Conservation (phyloP, 2,797 vertebrate genomes). For the Erithacus rubecula region DNA sequence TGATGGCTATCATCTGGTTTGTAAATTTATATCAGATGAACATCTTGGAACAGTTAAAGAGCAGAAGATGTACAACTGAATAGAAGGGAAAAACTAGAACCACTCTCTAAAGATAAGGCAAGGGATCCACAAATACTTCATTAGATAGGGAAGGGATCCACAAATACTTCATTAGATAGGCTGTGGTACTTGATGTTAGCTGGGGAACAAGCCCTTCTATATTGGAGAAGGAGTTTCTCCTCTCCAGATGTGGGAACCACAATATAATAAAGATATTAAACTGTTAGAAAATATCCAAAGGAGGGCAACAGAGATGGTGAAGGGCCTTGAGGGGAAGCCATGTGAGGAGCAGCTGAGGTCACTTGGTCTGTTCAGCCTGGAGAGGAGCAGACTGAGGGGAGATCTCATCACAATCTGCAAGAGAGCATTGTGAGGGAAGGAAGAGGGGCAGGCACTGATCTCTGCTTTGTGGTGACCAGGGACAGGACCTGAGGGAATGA, state of each 20-base stretch:
- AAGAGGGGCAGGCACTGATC: neutral
- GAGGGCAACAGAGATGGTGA: neutral
- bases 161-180: neutral
- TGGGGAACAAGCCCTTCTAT: neutral
- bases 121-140: neutral
- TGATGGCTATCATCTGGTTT: constrained; percentile 18
- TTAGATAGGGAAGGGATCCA: neutral
- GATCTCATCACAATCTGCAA: fast-evolving
- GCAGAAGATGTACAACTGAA: neutral
- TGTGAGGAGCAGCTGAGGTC: neutral
- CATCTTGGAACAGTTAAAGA: neutral
- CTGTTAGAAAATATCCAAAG: neutral
- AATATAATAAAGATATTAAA: neutral
- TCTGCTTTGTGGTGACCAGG: neutral
- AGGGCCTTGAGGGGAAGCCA: neutral
- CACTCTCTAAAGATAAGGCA: neutral
- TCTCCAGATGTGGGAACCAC: neutral
- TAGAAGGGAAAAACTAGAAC: neutral
- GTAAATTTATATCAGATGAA: neutral
- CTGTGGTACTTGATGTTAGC: neutral
- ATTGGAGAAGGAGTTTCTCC: neutral
- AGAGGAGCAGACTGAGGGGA: neutral
- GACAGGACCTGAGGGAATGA: neutral
- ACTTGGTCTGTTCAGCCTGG: neutral
- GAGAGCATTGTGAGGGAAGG: neutral